phyloP scores from a whole-genome alignment of 2,113 vertebrate species.

The Phylloscopus trochiloides region DNA sequence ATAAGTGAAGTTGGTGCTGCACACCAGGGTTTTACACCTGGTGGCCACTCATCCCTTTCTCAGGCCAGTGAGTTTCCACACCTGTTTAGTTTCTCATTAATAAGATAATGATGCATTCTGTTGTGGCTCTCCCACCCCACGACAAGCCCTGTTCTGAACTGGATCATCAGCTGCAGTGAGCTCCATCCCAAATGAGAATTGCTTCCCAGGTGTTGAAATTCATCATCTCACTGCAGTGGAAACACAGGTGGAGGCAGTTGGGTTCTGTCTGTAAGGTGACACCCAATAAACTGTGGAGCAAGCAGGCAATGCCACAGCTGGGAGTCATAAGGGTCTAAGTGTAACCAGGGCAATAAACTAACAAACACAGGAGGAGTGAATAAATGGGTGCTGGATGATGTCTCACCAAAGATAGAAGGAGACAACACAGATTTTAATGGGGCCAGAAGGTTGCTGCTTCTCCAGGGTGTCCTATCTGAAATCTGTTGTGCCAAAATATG shows the following conservation, averaged over 20 bases:
- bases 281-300: not conserved
- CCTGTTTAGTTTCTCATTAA: not conserved
- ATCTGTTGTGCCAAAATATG: not conserved
- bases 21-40: not conserved
- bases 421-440: not conserved
- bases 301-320: not conserved
- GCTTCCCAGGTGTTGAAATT: constrained; percentile 20
- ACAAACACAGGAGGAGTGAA: not conserved
- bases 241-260: not conserved
- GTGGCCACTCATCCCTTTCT: not conserved
- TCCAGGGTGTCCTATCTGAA: not conserved
- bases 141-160: not conserved
- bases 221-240: not conserved
- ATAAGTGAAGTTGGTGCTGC: not conserved
- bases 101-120: not conserved
- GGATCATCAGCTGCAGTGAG: constrained; percentile 1
- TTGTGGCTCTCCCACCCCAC: not conserved
- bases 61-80: not conserved
- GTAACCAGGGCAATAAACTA: not conserved
- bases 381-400: not conserved
- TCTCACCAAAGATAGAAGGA: not conserved
- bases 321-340: not conserved
- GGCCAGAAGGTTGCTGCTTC: not conserved
- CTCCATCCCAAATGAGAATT: not conserved
- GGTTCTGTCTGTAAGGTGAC: not conserved